These are phyloP conservation scores for Aphaenogaster floridana DNA, from an alignment of 1,140 invertebrate genomes.

Conservation along the genomic window DNA sequence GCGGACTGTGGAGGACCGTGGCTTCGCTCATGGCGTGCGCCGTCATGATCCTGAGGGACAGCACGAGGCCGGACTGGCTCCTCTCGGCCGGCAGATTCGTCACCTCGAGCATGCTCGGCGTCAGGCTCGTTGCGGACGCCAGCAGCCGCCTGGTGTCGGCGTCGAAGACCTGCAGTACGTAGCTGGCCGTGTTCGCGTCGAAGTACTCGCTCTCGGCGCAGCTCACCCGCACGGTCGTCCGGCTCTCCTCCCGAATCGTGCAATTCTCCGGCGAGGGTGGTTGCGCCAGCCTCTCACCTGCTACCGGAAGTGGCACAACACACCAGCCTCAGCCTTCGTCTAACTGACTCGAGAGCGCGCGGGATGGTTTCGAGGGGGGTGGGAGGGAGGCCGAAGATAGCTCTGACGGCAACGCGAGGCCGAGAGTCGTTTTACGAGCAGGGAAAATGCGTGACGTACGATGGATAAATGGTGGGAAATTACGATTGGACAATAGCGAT, in stretches of 20 bases:
- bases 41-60: conserved; percentile 87
- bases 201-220: conserved; percentile 85
- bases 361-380: background rate
- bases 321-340: conserved; percentile 74
- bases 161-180: conserved; percentile 88
- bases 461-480: background rate
- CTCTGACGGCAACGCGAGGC: conserved; percentile 10
- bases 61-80: conserved; percentile 85
- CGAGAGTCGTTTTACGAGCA: conserved; percentile 7
- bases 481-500: background rate
- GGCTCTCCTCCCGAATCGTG: conserved; percentile 86
- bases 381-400: background rate
- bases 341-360: conserved; percentile 47
- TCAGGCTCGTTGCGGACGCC: conserved; percentile 86
- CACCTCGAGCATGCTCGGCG: conserved; percentile 86
- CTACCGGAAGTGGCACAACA: conserved; percentile 76
- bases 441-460: background rate
- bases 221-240: conserved; percentile 85
- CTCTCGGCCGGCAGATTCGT: conserved; percentile 85
- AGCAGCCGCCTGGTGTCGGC: conserved; percentile 86
- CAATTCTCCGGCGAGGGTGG: conserved; percentile 86
- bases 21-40: conserved; percentile 87
- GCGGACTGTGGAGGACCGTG: conserved; percentile 86
- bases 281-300: conserved; percentile 83
- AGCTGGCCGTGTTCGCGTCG: conserved; percentile 83